Evolutionary conservation across 2,888 invertebrate genomes (phyloP).

Genomic region (Drosophila algonquin): DNA sequence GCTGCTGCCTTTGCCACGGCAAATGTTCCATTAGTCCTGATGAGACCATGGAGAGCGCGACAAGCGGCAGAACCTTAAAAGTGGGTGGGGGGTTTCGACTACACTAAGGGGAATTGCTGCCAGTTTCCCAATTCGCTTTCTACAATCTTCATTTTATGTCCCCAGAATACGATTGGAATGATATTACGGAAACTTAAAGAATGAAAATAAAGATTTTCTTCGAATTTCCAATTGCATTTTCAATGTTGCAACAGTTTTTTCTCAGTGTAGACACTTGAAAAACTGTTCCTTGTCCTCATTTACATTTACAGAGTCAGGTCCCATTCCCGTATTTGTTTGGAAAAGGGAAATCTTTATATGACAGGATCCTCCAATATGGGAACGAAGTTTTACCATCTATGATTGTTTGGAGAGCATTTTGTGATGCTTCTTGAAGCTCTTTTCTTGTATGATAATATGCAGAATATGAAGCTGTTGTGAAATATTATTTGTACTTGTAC

Average conservation of each 20-base stretch:
- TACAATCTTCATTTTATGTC: no score
- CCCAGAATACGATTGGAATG: no score
- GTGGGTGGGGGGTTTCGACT: neutral
- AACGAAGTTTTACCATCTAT: neutral
- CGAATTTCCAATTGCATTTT: no score
- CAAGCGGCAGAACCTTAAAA: conserved; percentile 5
- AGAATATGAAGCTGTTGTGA: no score
- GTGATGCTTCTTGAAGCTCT: no score
- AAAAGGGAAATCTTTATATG: neutral
- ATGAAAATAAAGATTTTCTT: no score
- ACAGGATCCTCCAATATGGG: neutral
- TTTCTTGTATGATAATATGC: neutral
- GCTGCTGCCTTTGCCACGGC: conserved; percentile 64
- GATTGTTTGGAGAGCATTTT: neutral
- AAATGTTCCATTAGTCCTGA: conserved; percentile 81
- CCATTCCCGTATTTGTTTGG: neutral
- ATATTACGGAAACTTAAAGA: no score
- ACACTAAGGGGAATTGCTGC: neutral
- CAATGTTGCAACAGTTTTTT: neutral
- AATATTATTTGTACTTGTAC: neutral
- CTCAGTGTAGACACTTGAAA: neutral
- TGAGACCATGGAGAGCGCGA: conserved; percentile 58
- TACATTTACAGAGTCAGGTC: neutral
- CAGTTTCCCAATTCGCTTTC: no score
- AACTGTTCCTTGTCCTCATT: neutral